Conservation (phyloP, 1,140 invertebrate genomes). For the Sminthurinus signatus region DNA sequence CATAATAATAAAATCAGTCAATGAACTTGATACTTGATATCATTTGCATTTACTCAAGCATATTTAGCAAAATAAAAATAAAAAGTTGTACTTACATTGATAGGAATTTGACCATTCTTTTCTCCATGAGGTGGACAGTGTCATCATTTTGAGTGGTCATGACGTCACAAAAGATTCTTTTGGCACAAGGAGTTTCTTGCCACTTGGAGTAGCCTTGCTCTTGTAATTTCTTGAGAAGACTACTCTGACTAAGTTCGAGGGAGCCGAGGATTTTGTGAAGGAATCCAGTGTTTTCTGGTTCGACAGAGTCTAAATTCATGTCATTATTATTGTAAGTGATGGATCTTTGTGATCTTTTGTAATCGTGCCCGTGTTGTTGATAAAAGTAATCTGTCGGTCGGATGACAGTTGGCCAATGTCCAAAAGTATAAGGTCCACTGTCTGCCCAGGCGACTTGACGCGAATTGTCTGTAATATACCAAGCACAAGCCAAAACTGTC, state of each 20-base stretch:
- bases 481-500: constrained; percentile 17
- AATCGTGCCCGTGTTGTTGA: neutral
- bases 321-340: neutral
- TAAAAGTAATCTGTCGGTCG: no score
- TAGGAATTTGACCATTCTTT: constrained; percentile 63
- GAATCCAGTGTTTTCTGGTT: constrained; percentile 41
- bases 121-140: constrained; percentile 63
- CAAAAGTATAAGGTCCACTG: constrained; percentile 4
- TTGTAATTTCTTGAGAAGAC: constrained; percentile 43
- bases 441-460: constrained; percentile 3
- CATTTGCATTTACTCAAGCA: no score
- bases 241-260: constrained; percentile 49
- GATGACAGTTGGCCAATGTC: constrained; percentile 11
- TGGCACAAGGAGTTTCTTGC: constrained; percentile 65
- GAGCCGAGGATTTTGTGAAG: constrained; percentile 52
- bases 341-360: neutral
- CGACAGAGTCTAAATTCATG: neutral
- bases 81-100: constrained; percentile 56
- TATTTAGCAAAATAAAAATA: neutral
- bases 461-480: constrained; percentile 19
- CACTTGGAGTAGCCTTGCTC: constrained; percentile 52
- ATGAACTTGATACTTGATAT: no score
- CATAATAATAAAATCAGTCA: no score
- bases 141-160: constrained; percentile 59
- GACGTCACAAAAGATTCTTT: constrained; percentile 65